Evolutionary conservation across 92 coral and sea anemone species (phyloP).

Genomic region (Paramuricea clavata): DNA sequence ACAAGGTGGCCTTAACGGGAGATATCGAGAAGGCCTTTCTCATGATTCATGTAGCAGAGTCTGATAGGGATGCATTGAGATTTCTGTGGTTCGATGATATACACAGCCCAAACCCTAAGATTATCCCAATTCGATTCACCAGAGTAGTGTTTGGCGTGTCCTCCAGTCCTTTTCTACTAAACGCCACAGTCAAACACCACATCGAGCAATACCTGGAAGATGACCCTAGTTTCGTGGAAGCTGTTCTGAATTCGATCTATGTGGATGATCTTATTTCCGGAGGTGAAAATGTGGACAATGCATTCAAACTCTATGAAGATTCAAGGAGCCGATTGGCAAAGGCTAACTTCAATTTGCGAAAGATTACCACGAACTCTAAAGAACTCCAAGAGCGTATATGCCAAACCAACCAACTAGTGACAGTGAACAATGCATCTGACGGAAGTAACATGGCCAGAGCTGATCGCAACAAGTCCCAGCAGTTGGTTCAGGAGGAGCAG

Average conservation of each 20-base stretch:
- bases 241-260: conserved; percentile 12
- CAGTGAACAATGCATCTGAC: neutral
- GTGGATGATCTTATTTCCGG: conserved; percentile 42
- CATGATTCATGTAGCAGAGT: conserved; percentile 56
- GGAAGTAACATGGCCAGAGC: too few species aligned
- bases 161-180: conserved; percentile 45
- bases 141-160: conserved; percentile 32
- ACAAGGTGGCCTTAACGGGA: conserved; percentile 55
- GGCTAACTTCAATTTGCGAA: too few species aligned
- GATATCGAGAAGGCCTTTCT: conserved; percentile 67
- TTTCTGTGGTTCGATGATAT: conserved; percentile 36
- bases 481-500: conserved; percentile 38
- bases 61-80: conserved; percentile 57
- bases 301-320: conserved; percentile 49
- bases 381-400: conserved; percentile 41
- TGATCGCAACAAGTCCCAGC: neutral
- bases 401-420: neutral
- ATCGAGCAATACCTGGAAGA: conserved; percentile 25
- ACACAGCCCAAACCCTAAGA: conserved; percentile 8
- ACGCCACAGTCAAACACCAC: conserved; percentile 58
- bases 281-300: conserved; percentile 32
- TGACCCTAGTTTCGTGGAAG: conserved; percentile 38
- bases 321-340: conserved; percentile 53
- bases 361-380: too few species aligned
- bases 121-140: conserved; percentile 28